Base-by-base conservation (phyloP, 2,797 vertebrate genomes). In the Hipposideros larvatus region DNA sequence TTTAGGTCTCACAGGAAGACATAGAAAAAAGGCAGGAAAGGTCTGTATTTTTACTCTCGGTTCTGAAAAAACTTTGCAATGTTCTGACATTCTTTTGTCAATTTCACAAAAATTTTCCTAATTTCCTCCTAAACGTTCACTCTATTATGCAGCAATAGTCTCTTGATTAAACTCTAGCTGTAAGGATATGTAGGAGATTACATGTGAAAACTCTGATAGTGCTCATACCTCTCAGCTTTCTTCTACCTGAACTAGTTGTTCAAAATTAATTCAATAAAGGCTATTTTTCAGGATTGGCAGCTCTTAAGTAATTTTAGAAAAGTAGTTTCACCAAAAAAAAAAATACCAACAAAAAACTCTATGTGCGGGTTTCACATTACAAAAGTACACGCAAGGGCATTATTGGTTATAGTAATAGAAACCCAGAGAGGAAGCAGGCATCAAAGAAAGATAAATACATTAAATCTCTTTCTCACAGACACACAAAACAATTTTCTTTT, bases 231-330 rank as follows among this genome's bases (percentile, higher is more conserved):
- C 94, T 93, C n/a, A 1, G 34, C 18, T 84, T 84, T 90, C 80
- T 71, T 95, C 71, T 11, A 19, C 48, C 53, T 79, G 83, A 90
- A 75, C 71, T 90, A 83, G 74, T 86, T 80, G 66, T 84, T 79
- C 70, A 83, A 61, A 68, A 95, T 73, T 83, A 95, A 92, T 94
- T 94, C 31, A 71, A 53, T 89, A 82, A 95, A 94, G 48, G 59
- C 70, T 75, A 71, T 59, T 91, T 95, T 91, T 92, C 75, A 83
- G 84, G 94, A 86, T 4, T 87, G 96, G 91, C 77, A 94, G 59
- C 77, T 89, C 71, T 74, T 68, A 71, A 92, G 91, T 96, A 96
- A 97, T 92, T 92, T 95, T 83, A 94, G 89, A 88, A 87, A 96
- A 91, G 88, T 41, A 70, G 88, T 79, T 92, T 95, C 61, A 80